Base-by-base conservation (phyloP, 1,140 invertebrate genomes). In the Augochlora pura region DNA sequence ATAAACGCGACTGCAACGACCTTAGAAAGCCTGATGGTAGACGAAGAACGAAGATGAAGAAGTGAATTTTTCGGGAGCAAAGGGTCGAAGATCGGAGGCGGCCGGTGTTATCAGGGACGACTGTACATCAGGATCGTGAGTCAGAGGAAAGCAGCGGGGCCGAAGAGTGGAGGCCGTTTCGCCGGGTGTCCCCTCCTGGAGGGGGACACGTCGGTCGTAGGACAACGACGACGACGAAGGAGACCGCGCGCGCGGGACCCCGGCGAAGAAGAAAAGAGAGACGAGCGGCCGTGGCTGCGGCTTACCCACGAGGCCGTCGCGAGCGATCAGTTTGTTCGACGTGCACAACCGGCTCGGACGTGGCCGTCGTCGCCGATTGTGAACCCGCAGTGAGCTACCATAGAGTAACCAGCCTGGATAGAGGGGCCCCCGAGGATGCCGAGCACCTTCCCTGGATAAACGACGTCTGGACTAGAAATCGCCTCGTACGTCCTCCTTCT, bases 281-380 rank as follows among this genome's bases (percentile, higher is more conserved):
- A 88, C 88, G 88, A 87, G 85, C 83, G 84, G 76, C 80, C 83
- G 86, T 87, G 88, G 85, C n/a, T 71, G 83, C 85, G 86, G 87
- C 87, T 83, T 86, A 83, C 86, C 86, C 88, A 77, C 80, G 69
- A 79, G 85, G 86, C 84, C 86, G 87, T 87, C 87, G 80, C 87
- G 86, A 88, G 76, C 89, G 89, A 91, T 91, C 90, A 91, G 90
- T 91, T 90, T 81, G 83, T 89, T 86, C 85, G 73, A 71, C 87
- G 90, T 89, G 65, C 84, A 88, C 86, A 80, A 72, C 80, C 86
- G 84, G 88, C 89, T 82, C 85, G 90, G 86, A 89, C 86, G 86
- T 62, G 71, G 54, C 38, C 69, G 60, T 75, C 72, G 70, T 81
- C 66, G 80, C 69, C 73, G 77, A 86, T 86, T 83, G 74, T 69